These are phyloP conservation scores for Hydrozoanthus tunicans DNA, from an alignment of 64 coral and sea anemone species.

Conservation along the genomic window DNA sequence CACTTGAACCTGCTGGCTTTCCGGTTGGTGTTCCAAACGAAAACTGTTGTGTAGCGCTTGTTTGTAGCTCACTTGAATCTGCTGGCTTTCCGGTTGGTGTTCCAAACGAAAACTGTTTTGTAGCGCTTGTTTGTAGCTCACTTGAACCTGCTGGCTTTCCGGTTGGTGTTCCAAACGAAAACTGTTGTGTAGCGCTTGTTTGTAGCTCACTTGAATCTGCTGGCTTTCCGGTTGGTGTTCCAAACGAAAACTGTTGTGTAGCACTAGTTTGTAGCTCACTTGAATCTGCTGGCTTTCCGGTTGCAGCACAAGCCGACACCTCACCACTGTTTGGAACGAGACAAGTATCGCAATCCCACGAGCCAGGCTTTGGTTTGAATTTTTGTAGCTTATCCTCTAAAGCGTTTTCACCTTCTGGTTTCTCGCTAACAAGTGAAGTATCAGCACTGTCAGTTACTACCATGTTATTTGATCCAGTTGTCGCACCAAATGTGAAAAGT, in stretches of 20 bases:
- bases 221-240: not conserved
- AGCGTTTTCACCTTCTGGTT: not conserved
- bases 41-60: not conserved
- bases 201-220: no score
- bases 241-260: not conserved
- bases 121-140: not conserved
- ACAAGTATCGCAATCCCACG: constrained; percentile 15
- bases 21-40: constrained; percentile 13
- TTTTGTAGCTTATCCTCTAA: constrained; percentile 5
- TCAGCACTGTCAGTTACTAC: not conserved
- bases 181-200: not conserved
- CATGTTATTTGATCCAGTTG: not conserved
- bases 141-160: not conserved
- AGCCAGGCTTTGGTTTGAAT: constrained; percentile 27
- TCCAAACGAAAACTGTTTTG: constrained; percentile 22
- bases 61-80: not conserved
- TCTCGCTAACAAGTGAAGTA: not conserved
- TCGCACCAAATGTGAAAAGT: not conserved
- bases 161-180: not conserved
- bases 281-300: no score
- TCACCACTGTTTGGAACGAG: not conserved
- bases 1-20: not conserved
- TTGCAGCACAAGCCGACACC: not conserved
- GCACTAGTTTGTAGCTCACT: not conserved
- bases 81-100: not conserved